Evolutionary conservation across 2,113 vertebrate genomes (phyloP).

Genomic region (Hippocampus guttulatus): DNA sequence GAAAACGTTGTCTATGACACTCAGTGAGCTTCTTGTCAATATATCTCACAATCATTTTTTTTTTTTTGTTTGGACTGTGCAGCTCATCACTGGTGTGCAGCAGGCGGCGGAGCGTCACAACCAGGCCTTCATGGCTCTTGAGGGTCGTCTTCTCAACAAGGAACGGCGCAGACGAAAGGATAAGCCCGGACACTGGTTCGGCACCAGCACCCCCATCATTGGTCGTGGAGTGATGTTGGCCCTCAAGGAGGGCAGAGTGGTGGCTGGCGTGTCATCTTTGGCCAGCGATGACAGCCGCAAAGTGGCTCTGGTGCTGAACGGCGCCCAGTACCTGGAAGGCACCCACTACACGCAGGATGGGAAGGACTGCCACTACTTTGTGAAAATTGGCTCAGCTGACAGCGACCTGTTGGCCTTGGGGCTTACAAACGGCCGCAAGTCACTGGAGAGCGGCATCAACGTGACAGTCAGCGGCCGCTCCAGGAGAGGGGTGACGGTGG

Average conservation of each 20-base stretch:
- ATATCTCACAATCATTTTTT: not conserved
- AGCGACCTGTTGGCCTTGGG: constrained; percentile 88
- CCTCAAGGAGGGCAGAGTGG: constrained; percentile 88
- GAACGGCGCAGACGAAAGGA: constrained; percentile 79
- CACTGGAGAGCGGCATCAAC: constrained; percentile 89
- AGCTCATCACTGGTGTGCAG: constrained; percentile 95
- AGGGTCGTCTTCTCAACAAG: constrained; percentile 91
- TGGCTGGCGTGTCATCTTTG: constrained; percentile 81
- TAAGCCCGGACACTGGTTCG: constrained; percentile 96
- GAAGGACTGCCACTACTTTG: constrained; percentile 92
- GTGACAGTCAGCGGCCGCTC: constrained; percentile 92
- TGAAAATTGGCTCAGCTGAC: constrained; percentile 91
- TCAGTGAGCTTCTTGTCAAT: not conserved
- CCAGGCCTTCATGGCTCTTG: constrained; percentile 95
- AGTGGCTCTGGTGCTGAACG: constrained; percentile 88
- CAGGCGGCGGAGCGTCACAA: constrained; percentile 94
- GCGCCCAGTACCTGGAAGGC: constrained; percentile 89
- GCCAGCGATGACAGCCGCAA: constrained; percentile 93
- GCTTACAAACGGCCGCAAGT: constrained; percentile 86
- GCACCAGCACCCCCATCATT: constrained; percentile 87
- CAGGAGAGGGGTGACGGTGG: constrained; percentile 87
- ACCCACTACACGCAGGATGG: constrained; percentile 95
- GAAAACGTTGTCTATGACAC: not conserved
- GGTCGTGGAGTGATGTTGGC: constrained; percentile 95
- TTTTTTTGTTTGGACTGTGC: not conserved